Percentiles rank a stretch among this genome's conserved stretches.
These are phyloP conservation scores for Plebejus argus DNA, from an alignment of 2,888 invertebrate species.

Conservation along the genomic window DNA sequence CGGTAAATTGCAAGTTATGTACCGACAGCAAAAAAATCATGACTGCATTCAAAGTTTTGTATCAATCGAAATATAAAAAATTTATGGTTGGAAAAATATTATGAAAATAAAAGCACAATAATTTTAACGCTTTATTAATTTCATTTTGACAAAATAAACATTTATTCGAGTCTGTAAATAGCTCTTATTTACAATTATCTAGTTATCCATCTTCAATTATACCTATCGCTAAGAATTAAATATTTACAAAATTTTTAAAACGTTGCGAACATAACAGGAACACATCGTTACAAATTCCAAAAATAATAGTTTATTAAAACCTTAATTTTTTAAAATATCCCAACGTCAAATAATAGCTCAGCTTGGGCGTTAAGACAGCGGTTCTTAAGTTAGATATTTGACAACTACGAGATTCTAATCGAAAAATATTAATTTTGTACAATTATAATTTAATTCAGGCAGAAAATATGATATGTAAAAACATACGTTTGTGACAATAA, in stretches of 20 bases:
- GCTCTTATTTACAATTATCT: constrained; percentile 35
- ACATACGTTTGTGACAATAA: constrained; percentile 21
- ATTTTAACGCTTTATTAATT: constrained; percentile 34
- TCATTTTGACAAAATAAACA: constrained; percentile 34
- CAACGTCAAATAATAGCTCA: constrained; percentile 8
- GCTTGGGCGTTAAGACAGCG: constrained; percentile 30
- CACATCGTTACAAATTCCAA: not conserved
- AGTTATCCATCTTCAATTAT: constrained; percentile 18
- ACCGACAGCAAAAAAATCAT: not conserved
- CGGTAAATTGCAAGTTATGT: too few species aligned
- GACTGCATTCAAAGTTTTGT: not conserved
- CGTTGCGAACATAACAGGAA: constrained; percentile 18
- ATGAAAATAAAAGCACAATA: constrained; percentile 1
- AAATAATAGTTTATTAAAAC: not conserved
- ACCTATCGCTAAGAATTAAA: not conserved
- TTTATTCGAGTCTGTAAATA: constrained; percentile 33
- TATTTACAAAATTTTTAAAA: constrained; percentile 7
- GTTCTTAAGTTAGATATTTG: not conserved
- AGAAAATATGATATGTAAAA: constrained; percentile 27
- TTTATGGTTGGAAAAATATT: not conserved
- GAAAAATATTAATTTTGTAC: constrained; percentile 19
- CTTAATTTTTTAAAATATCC: not conserved
- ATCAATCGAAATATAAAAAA: not conserved
- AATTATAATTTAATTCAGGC: constrained; percentile 8
- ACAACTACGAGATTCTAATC: constrained; percentile 24